Base-by-base conservation (phyloP, 1,140 invertebrate genomes). In the Lepidostoma basale region DNA sequence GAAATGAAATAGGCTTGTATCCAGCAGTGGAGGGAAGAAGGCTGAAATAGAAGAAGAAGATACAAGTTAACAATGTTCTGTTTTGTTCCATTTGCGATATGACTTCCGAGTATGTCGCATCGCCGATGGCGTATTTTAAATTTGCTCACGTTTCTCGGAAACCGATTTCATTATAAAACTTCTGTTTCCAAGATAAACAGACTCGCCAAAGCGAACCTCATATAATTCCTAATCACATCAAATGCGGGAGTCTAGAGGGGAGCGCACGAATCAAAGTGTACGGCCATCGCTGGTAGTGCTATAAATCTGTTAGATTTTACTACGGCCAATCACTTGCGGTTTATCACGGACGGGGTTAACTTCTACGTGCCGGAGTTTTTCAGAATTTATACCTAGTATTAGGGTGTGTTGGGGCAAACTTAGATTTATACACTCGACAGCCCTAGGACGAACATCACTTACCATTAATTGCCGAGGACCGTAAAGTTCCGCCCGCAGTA, bases 381-480 rank as follows among this genome's bases (percentile, higher is more conserved):
- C 70, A 44, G 52, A 60, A 72, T 72, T 72, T 72, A 72, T 72
- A 64, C 60, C 39, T 23, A 68, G 70, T 67, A 67, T 71, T 71
- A 71, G 69, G 45, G 25, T 40, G 60, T 42, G 60, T 28, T 47
- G 52, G 25, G 45, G 58, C 45, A 72, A 72, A 72, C 66, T 62
- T 56, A 72, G 70, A 72, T 72, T 72, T 72, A 72, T 72, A 60
- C 70, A 68, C 70, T 68, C 60, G 60, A 54, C 62, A 49, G 52
- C 22, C 44, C 14, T 58, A 62, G 59, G 63, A 52, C 49, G 47
- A 22, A 28, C 69, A 72, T 68, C 69, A 65, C 59, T 72, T 72
- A 72, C 66, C 67, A 68, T 68, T 72, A 72, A 72, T 56, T 65
- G 62, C 30, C 44, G 49, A 22, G 20, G 52, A 25, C 45, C 12